Conservation (phyloP, 1,140 invertebrate species). For the Ceratina calcarata region DNA sequence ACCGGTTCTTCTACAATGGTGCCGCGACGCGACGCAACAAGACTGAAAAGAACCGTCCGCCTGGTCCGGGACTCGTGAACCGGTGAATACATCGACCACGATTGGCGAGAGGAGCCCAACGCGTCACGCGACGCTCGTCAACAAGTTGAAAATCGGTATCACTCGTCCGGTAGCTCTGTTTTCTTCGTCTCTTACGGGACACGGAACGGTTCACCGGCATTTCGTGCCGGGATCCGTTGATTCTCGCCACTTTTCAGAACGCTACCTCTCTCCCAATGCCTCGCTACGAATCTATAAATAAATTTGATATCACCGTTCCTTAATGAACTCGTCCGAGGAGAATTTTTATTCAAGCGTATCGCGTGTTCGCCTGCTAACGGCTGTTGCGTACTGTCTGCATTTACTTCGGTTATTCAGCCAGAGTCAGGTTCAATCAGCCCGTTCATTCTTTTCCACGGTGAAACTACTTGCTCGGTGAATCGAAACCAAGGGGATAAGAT, state of each 20-base stretch:
- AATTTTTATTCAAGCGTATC: conserved; percentile 1
- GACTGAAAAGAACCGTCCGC: conserved; percentile 1
- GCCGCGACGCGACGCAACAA: conserved; percentile 10
- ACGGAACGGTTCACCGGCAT: conserved; percentile 48
- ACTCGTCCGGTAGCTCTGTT: neutral
- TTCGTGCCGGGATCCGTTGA: conserved; percentile 39
- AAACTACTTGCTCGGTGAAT: too few relatives aligned
- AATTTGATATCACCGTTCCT: conserved; percentile 13
- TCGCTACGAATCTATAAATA: conserved; percentile 20
- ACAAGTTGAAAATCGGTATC: conserved; percentile 70
- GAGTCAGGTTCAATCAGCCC: neutral
- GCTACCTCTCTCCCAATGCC: neutral
- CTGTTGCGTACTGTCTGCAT: neutral
- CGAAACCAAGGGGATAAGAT: neutral
- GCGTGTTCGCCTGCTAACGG: neutral
- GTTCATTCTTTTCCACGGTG: neutral
- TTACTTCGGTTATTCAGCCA: neutral
- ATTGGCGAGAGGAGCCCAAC: conserved; percentile 14
- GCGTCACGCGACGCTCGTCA: conserved; percentile 67
- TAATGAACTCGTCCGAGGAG: neutral
- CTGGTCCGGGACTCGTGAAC: neutral
- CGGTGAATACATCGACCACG: neutral
- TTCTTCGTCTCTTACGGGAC: conserved; percentile 38
- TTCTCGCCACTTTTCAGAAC: conserved; percentile 6
- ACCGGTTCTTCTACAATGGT: conserved; percentile 23